A percentile compares a stretch with the other conserved stretches of the same genome.
Conservation (phyloP, 92 coral and sea anemone species). For the Micromussa lordhowensis region DNA sequence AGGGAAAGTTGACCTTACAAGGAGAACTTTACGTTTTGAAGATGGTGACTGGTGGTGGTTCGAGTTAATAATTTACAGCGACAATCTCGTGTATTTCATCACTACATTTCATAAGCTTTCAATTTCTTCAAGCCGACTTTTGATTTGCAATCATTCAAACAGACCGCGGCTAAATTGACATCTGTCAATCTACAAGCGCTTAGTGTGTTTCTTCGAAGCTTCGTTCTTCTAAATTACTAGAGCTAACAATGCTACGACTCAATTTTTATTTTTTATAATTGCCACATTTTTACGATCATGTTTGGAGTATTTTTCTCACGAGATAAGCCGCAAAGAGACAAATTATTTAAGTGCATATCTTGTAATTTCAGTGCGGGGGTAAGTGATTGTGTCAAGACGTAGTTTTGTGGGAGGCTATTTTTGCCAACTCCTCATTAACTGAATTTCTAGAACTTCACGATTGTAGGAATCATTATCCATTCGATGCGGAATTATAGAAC, state of each 20-base stretch:
- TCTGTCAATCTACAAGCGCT: not conserved
- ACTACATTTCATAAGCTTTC: not conserved
- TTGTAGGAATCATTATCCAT: not conserved
- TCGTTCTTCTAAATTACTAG: constrained; percentile 1
- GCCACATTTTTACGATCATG: not conserved
- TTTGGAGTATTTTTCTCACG: not conserved
- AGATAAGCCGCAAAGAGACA: not conserved
- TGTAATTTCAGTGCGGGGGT: constrained; percentile 9
- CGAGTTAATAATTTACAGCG: not conserved
- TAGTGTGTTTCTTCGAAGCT: constrained; percentile 14
- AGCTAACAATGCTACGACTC: not conserved
- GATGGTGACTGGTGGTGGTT: not conserved
- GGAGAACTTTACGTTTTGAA: not conserved
- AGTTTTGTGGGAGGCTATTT: not conserved
- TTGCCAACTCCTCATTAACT: not conserved
- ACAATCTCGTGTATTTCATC: not conserved
- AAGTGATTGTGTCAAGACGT: constrained; percentile 1
- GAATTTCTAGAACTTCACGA: not conserved
- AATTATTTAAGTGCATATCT: constrained; percentile 28
- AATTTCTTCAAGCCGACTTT: constrained; percentile 7
- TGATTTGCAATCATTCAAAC: constrained; percentile 3
- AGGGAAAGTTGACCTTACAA: not conserved
- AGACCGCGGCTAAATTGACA: constrained; percentile 6
- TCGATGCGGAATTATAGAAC: not conserved
- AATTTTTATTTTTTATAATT: not conserved